Evolutionary conservation across 2,113 vertebrate genomes (phyloP).

Genomic region (Alligator mississippiensis): DNA sequence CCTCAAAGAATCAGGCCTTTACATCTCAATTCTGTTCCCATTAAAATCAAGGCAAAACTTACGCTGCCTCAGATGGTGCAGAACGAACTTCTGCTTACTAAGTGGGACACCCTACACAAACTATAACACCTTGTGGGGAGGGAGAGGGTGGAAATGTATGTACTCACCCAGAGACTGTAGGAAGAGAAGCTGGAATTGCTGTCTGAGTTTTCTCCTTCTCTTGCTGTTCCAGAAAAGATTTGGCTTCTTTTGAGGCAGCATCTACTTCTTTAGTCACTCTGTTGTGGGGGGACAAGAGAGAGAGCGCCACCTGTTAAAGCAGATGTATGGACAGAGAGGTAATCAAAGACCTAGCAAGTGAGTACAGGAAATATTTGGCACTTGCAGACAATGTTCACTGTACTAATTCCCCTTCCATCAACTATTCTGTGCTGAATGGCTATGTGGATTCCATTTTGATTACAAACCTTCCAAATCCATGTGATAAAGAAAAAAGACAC

Average conservation of each 20-base stretch:
- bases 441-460: neutral
- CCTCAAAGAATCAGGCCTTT: neutral
- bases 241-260: conserved; percentile 90
- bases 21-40: neutral
- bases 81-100: neutral
- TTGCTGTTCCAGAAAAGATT: conserved; percentile 86
- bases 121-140: fast-evolving
- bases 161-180: conserved; percentile 81
- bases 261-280: conserved; percentile 96
- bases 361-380: neutral
- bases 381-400: neutral
- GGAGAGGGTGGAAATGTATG: neutral
- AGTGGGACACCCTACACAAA: fast-evolving
- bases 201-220: conserved; percentile 69
- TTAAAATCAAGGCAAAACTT: neutral
- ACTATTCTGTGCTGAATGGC: neutral
- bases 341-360: neutral
- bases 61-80: neutral
- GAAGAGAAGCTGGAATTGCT: conserved; percentile 16
- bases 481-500: neutral
- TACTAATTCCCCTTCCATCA: neutral
- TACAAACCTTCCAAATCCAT: neutral
- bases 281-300: conserved; percentile 19
- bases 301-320: neutral
- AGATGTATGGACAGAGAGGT: neutral